Evolutionary conservation across 2,797 vertebrate species (phyloP), one percentile per base, ranked within the genome.

Genomic region (Crocidura indochinensis): DNA sequence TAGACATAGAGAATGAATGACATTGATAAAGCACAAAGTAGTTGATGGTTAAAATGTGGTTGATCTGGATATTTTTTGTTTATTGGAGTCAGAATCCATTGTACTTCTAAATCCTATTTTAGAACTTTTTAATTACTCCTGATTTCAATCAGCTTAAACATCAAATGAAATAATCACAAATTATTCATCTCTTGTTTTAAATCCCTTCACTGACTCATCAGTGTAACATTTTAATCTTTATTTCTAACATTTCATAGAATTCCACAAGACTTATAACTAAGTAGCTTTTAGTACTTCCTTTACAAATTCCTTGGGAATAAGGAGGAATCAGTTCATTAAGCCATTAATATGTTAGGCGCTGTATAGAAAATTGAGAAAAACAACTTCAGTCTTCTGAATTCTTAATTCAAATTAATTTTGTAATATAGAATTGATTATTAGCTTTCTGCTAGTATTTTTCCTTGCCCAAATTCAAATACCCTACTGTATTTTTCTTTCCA

Each of bases 171-270:
- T 88, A 90, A 91, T 74, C 74, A 76, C 78, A 69, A 14, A 77
- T 90, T 86, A 89, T 84, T 72, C 69, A 88, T 88, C 15, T 71
- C 88, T 81, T 77, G 77, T 56, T 91, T 90, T 60, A 92, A 88
- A 92, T 89, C 80, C 12, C 53, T 86, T 91, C 83, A 22, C 56
- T 93, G 88, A 91, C 69, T 93, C 88, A 81, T 27, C 27, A 83
- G 74, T 71, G 11, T 71, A 88, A 87, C 90, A 82, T 88, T 95
- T 93, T 86, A 90, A 91, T 84, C 91, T 94, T 51, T 44, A 17
- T 75, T 74, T 7, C 60, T 81, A 91, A 51, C 67, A 75, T 84
- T 94, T 83, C 79, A 64, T 27, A 14, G 62, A 60, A 77, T 38
- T 87, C 64, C 38, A 67, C 47, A 65, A 51, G 44, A 64, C 6